Conservation (phyloP, 2,888 invertebrate species). For the Neuroscelio doddi region DNA sequence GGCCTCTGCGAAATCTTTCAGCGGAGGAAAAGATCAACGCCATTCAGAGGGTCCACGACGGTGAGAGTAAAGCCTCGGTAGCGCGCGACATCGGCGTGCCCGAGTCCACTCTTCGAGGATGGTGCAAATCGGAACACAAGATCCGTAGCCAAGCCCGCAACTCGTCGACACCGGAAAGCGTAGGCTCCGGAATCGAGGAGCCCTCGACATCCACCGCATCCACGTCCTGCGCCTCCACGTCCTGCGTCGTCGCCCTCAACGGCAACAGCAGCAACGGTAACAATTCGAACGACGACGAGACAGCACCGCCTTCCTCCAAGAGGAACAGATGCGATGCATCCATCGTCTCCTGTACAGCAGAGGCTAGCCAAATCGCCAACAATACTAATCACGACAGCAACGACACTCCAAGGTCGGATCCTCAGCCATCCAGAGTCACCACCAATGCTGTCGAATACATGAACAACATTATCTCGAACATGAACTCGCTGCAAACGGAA, state of each 20-base stretch:
- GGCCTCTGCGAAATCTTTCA: constrained; percentile 84
- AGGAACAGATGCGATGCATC: background rate
- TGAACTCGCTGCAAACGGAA: constrained; percentile 56
- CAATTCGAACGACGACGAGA: constrained; percentile 25
- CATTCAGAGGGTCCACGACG: constrained; percentile 86
- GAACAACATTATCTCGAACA: constrained; percentile 57
- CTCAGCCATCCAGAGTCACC: too few species aligned
- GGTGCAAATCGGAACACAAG: constrained; percentile 91
- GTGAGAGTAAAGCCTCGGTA: constrained; percentile 89
- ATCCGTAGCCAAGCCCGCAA: constrained; percentile 80
- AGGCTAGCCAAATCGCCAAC: background rate
- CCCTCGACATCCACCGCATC: too few species aligned
- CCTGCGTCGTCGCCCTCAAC: constrained; percentile 53
- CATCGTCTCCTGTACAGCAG: background rate
- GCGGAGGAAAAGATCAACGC: constrained; percentile 87
- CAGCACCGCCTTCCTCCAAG: constrained; percentile 41
- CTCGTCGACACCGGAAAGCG: constrained; percentile 79
- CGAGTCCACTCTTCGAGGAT: constrained; percentile 88
- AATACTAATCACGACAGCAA: constrained; percentile 17
- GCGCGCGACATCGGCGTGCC: constrained; percentile 90
- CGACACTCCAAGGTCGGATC: constrained; percentile 19
- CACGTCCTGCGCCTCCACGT: too few species aligned
- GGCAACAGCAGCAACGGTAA: constrained; percentile 41
- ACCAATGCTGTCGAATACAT: constrained; percentile 45
- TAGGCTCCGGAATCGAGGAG: too few species aligned